Conservation (phyloP, 2,888 invertebrate species). For the Rhimphoctona megacephalus region DNA sequence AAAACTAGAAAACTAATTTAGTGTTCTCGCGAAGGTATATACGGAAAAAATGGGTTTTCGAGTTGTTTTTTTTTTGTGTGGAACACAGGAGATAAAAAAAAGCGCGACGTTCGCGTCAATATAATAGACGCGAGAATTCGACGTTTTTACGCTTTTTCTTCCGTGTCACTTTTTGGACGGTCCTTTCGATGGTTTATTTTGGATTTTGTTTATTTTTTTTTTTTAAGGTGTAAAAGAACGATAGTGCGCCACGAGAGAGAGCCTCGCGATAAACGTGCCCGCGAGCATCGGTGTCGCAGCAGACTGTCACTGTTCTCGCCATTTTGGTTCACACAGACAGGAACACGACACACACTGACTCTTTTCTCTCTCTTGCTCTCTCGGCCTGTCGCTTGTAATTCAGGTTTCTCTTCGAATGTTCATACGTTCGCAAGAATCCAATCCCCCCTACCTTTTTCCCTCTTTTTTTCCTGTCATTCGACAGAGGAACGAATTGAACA, state of each 20-base stretch:
- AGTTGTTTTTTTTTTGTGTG: background rate
- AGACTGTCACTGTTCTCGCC: slow-evolving; percentile 66
- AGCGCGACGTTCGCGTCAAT: background rate
- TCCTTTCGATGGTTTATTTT: background rate
- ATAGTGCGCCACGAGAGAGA: background rate
- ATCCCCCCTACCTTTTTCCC: slow-evolving; percentile 13
- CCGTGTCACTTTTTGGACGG: background rate
- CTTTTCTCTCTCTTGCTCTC: background rate
- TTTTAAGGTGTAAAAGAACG: slow-evolving; percentile 25
- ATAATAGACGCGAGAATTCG: background rate
- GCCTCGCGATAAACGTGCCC: slow-evolving; percentile 43
- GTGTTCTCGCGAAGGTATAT: background rate
- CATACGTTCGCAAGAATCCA: slow-evolving; percentile 45
- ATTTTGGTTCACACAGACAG: slow-evolving; percentile 58
- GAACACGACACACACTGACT: slow-evolving; percentile 14
- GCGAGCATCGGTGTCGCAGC: slow-evolving; percentile 62
- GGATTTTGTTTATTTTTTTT: slow-evolving; percentile 5
- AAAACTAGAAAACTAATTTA: background rate
- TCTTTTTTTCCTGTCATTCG: slow-evolving; percentile 28
- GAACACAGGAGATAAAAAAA: background rate
- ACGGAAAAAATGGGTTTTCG: background rate
- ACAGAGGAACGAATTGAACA: slow-evolving; percentile 14
- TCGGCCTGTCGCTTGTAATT: background rate
- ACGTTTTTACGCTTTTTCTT: background rate
- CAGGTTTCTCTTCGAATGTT: slow-evolving; percentile 31